A percentile compares a stretch with the other conserved stretches of the same genome.
Conservation (phyloP, 23 tunicate genomes). For the Ciona savignyi region DNA sequence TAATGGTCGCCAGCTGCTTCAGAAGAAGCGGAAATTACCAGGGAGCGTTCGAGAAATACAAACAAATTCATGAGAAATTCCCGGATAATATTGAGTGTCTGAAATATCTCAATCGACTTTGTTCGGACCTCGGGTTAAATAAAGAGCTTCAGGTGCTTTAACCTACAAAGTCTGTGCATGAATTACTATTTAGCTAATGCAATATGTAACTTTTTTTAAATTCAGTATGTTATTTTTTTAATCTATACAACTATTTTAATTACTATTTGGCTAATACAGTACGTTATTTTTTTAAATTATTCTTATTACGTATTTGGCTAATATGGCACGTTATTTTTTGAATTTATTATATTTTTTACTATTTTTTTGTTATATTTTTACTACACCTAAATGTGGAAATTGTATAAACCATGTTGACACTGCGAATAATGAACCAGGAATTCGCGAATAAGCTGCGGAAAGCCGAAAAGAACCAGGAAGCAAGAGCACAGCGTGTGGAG, state of each 20-base stretch:
- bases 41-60: slow-evolving; percentile 88
- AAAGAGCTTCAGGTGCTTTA: slow-evolving; percentile 64
- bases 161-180: not conserved
- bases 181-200: not conserved
- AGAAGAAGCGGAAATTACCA: slow-evolving; percentile 95
- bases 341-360: too few species aligned
- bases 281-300: too few species aligned
- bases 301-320: too few species aligned
- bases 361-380: too few species aligned
- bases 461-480: slow-evolving; percentile 74
- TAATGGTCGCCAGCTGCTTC: slow-evolving; percentile 94
- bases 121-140: slow-evolving; percentile 75
- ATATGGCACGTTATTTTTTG: too few species aligned
- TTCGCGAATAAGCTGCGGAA: slow-evolving; percentile 63
- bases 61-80: slow-evolving; percentile 82
- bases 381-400: too few species aligned
- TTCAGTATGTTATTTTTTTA: too few species aligned
- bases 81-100: slow-evolving; percentile 93
- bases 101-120: slow-evolving; percentile 80
- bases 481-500: slow-evolving; percentile 39
- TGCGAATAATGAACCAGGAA: slow-evolving; percentile 59
- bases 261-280: too few species aligned
- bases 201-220: too few species aligned
- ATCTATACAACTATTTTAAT: too few species aligned
- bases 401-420: too few species aligned